Percentiles rank a stretch among this genome's conserved stretches.
Conservation (phyloP, 2,113 vertebrate species). For the Chloropsis cyanopogon region DNA sequence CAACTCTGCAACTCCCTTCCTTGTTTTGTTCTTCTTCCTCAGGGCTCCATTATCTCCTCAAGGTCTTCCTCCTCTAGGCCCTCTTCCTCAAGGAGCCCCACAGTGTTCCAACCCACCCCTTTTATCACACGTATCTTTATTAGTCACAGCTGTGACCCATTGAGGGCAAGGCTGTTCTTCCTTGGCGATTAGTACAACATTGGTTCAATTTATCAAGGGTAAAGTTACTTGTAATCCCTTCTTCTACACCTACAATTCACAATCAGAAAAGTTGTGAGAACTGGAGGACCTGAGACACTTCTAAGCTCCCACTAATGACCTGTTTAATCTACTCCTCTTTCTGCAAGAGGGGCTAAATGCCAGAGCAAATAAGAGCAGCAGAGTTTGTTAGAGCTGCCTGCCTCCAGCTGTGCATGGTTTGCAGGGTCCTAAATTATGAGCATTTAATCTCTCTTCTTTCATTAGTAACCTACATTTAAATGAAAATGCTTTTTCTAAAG, state of each 20-base stretch:
- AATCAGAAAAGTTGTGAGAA: background rate
- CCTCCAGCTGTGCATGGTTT: background rate
- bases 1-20: background rate
- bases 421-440: background rate
- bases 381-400: background rate
- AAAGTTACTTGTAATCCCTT: background rate
- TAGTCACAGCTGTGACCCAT: background rate
- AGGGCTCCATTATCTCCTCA: background rate
- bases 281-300: background rate
- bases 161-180: background rate
- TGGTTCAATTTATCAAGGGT: background rate
- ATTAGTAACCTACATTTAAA: background rate
- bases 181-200: background rate
- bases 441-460: background rate
- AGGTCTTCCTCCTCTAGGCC: background rate
- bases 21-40: background rate
- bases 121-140: background rate
- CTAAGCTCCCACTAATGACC: background rate
- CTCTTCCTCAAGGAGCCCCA: background rate
- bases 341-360: background rate
- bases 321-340: background rate
- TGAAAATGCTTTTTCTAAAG: background rate
- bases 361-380: background rate
- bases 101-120: too few species aligned
- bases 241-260: background rate